Evolutionary conservation across 2,888 invertebrate species (phyloP), one percentile per base, ranked within the genome.

Genomic region (Phrixothrix hirtus): DNA sequence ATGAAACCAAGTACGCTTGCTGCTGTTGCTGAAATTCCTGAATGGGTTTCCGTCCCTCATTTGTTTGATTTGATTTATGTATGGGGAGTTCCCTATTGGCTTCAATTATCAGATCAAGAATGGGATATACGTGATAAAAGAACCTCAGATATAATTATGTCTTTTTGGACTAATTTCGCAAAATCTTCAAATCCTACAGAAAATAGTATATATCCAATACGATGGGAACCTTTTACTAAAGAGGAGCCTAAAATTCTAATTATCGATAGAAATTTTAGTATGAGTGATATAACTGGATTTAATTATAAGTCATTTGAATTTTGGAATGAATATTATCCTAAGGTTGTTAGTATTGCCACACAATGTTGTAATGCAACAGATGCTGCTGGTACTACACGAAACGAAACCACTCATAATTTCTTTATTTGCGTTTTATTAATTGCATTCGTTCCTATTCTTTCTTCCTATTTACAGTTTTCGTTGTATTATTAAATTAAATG

Each of bases 281-380:
- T 90, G 85, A 87, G 86, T 62, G 83, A 85, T 60, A 73, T 82
- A 0, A 78, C 77, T 1, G 81, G 78, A 17, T 79, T 90, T 17
- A 87, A 90, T 74, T 88, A 89, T 66, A 87, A 86, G 66, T 84
- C 88, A 13, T 83, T 90, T 57, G 85, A 86, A 56, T 92, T 92
- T 75, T 92, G 92, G 92, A 89, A 89, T 62, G 84, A 87, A 55
- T 89, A 89, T 71, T 92, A 88, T 69, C 91, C 91, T 0, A 86
- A 82, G 74, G 83, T 91, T 29, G 75, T 88, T 7, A 82, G 84
- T 64, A 83, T 87, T 55, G 85, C 89, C 0, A 84, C 83, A 2
- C 84, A 85, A 65, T 91, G 91, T 68, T 92, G 91, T 66, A 88
- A 88, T 68, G 80, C 70, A 2, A 78, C 78, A 0, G 68, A 69